Evolutionary conservation across 2,797 vertebrate species (phyloP).

Genomic region (Pagetopsis macropterus): DNA sequence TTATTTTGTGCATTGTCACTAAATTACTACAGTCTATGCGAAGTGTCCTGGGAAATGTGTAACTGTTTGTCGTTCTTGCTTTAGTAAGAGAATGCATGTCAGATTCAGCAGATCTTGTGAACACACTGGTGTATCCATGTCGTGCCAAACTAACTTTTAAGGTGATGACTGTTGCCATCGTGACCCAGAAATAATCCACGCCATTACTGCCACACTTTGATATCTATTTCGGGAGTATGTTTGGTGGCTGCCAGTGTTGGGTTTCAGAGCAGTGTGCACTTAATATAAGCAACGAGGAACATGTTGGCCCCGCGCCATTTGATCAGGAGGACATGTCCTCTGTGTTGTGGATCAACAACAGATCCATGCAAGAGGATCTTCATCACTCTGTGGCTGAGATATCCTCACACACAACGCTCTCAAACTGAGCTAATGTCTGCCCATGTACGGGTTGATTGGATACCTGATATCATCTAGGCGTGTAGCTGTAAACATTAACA

Average conservation of each 20-base stretch:
- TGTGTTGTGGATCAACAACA: conserved; percentile 2
- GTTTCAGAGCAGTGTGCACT: conserved; percentile 13
- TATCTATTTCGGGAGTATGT: conserved; percentile 43
- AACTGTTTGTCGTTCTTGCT: neutral
- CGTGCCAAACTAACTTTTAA: neutral
- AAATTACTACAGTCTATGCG: neutral
- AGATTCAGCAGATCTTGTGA: neutral
- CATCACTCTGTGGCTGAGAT: neutral
- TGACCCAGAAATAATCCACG: conserved; percentile 27
- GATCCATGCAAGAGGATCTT: conserved; percentile 7
- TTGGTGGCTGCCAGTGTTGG: conserved; percentile 16
- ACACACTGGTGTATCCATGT: neutral
- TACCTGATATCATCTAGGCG: neutral
- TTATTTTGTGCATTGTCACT: no score
- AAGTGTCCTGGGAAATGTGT: neutral
- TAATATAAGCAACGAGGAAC: conserved; percentile 10
- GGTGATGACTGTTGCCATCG: conserved; percentile 11
- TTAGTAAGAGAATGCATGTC: neutral
- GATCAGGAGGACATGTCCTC: neutral
- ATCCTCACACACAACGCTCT: neutral
- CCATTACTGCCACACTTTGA: conserved; percentile 22
- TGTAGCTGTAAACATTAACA: neutral
- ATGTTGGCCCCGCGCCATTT: neutral
- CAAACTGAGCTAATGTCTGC: neutral
- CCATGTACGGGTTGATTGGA: neutral